Conservation (phyloP, 2,797 vertebrate species). For the Acropternis orthonyx region DNA sequence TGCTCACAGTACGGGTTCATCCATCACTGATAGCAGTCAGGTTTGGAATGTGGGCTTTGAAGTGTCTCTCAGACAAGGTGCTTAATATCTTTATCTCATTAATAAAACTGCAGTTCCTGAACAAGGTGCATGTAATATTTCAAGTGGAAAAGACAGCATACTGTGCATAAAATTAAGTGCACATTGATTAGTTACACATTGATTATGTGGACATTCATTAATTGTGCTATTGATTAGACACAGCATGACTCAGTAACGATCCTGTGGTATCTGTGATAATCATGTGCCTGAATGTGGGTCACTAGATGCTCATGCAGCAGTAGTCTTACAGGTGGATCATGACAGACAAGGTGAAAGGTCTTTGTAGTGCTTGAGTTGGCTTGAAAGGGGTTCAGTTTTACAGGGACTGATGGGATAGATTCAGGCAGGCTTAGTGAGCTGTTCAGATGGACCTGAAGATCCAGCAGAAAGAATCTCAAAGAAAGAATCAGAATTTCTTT, state of each 20-base stretch:
- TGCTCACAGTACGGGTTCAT: neutral
- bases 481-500: neutral
- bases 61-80: neutral
- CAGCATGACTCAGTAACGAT: neutral
- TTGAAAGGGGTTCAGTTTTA: neutral
- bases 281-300: neutral
- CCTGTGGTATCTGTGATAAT: rapidly evolving
- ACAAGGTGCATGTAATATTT: neutral
- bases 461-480: neutral
- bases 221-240: neutral
- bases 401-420: neutral
- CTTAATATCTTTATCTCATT: neutral
- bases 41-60: neutral
- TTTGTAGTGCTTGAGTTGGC: neutral
- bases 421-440: neutral
- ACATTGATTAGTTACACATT: neutral
- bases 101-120: neutral
- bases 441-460: neutral
- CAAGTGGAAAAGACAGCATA: neutral
- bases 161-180: neutral
- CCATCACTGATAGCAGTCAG: rapidly evolving
- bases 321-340: neutral
- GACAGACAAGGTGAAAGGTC: neutral
- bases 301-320: neutral
- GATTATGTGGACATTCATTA: neutral